Evolutionary conservation across 2,113 vertebrate genomes (phyloP), one percentile per base, ranked within the genome.

Genomic region (Dasyornis broadbenti): DNA sequence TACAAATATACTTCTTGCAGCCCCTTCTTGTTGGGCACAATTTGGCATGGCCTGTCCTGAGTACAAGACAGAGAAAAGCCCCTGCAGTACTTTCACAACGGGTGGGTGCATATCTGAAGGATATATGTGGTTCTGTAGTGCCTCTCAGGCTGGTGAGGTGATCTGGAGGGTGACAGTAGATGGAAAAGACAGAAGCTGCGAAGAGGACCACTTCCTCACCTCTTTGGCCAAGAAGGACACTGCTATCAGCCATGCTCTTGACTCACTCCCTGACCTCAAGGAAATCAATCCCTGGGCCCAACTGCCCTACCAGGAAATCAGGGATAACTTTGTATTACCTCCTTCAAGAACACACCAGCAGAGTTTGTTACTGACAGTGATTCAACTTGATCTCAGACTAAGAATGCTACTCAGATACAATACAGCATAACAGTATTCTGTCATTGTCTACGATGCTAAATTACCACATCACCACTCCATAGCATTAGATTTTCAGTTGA

Each of bases 81-180:
- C 16, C 57, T 17, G 35, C 26, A 15, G 13, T 13, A 31, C 10
- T 37, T n/a, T 44, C 7, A 6, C 0, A 1, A 33, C 4, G 27
- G 1, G 22, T 13, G 30, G 40, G 18, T 59, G 40, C 4, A 2
- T 19, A 19, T 33, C 24, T 57, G 45, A 68, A 89, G 21, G 3
- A 40, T 2, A 1, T 15, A 4, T 20, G 28, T 24, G 37, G 31
- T 33, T 61, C 40, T 57, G 30, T 18, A 47, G n/a, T 1, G 3
- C 24, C 35, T 35, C 54, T 52, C 60, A 53, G 22, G 28, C 40
- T 77, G 42, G 12, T 1, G 1, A 54, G 15, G 15, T 64, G 24
- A 73, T 50, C n/a, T 57, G 56, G 13, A 61, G 31, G 19, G 17
- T 82, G 30, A 60, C 8, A 81, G 57, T 27, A 76, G 61, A 39